These are phyloP conservation scores for Hydropsyche betteni DNA, from an alignment of 2,888 invertebrate genomes.

Conservation along the genomic window DNA sequence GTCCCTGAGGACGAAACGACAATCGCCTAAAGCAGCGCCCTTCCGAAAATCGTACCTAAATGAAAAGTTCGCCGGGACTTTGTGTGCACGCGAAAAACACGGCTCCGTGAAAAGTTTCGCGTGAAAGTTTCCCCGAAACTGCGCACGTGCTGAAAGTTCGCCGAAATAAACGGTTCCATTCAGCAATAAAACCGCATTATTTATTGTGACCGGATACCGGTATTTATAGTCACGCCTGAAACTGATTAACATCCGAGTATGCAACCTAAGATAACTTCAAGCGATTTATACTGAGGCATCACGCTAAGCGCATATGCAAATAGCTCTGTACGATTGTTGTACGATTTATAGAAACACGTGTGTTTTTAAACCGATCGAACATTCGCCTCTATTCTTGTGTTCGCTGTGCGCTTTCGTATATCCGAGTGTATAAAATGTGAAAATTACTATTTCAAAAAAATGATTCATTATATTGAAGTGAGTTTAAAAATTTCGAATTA, in stretches of 20 bases:
- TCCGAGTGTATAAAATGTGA: not conserved
- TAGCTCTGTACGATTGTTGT: conserved; percentile 35
- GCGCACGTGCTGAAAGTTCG: conserved; percentile 21
- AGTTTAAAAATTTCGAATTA: no score
- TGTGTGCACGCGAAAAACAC: no score
- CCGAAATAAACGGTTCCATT: conserved; percentile 18
- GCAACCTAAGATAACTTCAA: conserved; percentile 35
- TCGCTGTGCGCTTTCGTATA: not conserved
- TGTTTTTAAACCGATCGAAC: not conserved
- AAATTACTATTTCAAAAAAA: no score
- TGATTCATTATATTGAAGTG: no score
- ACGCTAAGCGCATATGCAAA: conserved; percentile 46
- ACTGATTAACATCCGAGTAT: conserved; percentile 46
- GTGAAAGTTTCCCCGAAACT: no score
- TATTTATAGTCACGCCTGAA: conserved; percentile 42
- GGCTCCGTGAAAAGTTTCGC: no score
- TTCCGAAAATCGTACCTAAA: no score
- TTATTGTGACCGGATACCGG: conserved; percentile 30
- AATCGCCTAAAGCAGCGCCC: no score
- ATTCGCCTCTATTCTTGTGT: not conserved
- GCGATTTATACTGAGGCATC: conserved; percentile 44
- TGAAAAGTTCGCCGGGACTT: no score
- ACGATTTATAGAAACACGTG: no score
- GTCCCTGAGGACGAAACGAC: no score
- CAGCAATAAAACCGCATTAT: conserved; percentile 37